Percentiles rank a stretch among this genome's conserved stretches.
These are phyloP conservation scores for Drosophila testacea DNA, from an alignment of 2,888 invertebrate species.

Conservation along the genomic window DNA sequence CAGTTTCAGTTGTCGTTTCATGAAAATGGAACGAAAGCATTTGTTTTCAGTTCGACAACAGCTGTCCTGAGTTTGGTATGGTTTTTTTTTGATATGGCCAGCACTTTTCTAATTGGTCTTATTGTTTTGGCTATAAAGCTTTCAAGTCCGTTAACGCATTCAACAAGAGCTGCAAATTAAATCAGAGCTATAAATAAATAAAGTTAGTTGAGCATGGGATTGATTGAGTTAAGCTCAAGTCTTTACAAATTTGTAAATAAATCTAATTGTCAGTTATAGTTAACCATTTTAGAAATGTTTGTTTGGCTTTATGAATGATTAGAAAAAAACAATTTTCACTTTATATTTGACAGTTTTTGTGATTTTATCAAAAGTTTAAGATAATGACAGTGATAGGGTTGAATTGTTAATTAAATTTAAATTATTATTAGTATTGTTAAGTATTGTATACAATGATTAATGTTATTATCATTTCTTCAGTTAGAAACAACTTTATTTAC, in stretches of 20 bases:
- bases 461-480: too few species aligned
- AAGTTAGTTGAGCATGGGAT: not conserved
- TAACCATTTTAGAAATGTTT: too few species aligned
- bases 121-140: slow-evolving; percentile 5
- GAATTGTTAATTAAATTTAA: too few species aligned
- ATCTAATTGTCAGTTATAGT: not conserved
- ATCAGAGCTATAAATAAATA: not conserved
- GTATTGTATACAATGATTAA: too few species aligned
- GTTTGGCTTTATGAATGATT: too few species aligned
- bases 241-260: not conserved
- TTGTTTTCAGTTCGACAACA: slow-evolving; percentile 8
- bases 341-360: too few species aligned
- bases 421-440: too few species aligned
- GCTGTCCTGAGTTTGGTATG: slow-evolving; percentile 6
- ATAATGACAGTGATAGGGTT: too few species aligned
- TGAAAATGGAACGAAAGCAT: slow-evolving; percentile 15
- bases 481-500: too few species aligned
- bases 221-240: slow-evolving; percentile 1
- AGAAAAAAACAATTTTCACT: too few species aligned
- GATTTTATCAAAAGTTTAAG: too few species aligned
- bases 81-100: not conserved
- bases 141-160: slow-evolving; percentile 5
- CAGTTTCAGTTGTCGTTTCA: slow-evolving; percentile 36
- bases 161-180: not conserved
- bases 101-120: not conserved